A percentile compares a stretch with the other conserved stretches of the same genome.
Conservation (phyloP, 2,797 vertebrate species). For the Danio choprae region DNA sequence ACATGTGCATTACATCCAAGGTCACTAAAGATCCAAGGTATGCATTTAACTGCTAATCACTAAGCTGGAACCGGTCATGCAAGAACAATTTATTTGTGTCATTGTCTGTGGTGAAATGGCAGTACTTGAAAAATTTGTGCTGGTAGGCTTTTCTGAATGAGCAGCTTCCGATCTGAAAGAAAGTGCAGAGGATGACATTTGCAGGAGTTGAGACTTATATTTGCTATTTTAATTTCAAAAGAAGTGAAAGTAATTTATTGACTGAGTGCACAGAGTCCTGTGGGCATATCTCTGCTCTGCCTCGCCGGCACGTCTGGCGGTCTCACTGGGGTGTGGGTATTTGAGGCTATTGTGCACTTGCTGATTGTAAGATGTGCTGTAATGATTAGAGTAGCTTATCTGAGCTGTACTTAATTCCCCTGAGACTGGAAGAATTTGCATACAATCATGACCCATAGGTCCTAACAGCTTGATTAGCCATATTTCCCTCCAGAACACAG, state of each 20-base stretch:
- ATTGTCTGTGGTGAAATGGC: not conserved
- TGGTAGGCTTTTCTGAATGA: conserved; percentile 45
- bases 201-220: conserved; percentile 45
- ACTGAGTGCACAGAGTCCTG: conserved; percentile 57
- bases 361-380: conserved; percentile 32
- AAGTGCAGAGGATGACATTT: conserved; percentile 42
- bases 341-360: conserved; percentile 42
- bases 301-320: conserved; percentile 47
- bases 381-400: conserved; percentile 34
- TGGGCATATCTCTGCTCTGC: conserved; percentile 47
- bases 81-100: not conserved
- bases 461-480: conserved; percentile 37
- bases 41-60: not conserved
- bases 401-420: conserved; percentile 9
- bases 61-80: conserved; percentile 6
- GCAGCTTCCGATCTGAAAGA: conserved; percentile 35
- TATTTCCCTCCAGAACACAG: not conserved
- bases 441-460: conserved; percentile 18
- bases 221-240: conserved; percentile 65
- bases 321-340: conserved; percentile 46
- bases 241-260: conserved; percentile 66
- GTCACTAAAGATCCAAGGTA: too few relatives aligned
- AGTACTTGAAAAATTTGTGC: conserved; percentile 34
- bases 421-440: conserved; percentile 28
- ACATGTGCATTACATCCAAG: too few relatives aligned